Conservation (phyloP, 2,888 invertebrate genomes). For the Drosophila neonasuta region DNA sequence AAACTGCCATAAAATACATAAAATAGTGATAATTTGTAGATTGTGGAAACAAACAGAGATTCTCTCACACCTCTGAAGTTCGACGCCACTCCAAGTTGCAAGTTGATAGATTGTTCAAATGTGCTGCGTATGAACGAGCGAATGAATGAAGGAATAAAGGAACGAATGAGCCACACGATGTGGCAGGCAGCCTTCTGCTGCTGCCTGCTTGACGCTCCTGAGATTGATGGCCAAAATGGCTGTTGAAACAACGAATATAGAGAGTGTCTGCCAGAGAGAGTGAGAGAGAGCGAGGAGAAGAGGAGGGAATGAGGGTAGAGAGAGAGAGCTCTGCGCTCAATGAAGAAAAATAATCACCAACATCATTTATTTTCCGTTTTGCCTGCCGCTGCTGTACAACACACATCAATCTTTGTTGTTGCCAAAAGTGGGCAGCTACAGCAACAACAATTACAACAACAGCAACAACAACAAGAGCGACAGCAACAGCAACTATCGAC, state of each 20-base stretch:
- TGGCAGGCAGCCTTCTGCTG: constrained; percentile 40
- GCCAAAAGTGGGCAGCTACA: constrained; percentile 67
- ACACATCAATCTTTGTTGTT: constrained; percentile 80
- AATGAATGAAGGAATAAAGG: constrained; percentile 53
- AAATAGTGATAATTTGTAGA: constrained; percentile 3
- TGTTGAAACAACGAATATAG: constrained; percentile 68
- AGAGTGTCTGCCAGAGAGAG: constrained; percentile 12
- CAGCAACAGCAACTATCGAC: constrained; percentile 63
- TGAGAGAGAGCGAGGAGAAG: not conserved
- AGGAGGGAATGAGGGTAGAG: constrained; percentile 16
- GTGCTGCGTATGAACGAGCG: constrained; percentile 59
- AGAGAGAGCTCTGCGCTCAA: constrained; percentile 65
- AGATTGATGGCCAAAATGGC: constrained; percentile 74
- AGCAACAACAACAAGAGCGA: constrained; percentile 44
- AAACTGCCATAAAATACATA: not conserved
- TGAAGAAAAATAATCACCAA: constrained; percentile 82
- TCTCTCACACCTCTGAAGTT: constrained; percentile 27
- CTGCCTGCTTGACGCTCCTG: constrained; percentile 61
- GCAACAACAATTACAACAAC: constrained; percentile 39
- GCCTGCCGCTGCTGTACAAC: constrained; percentile 75
- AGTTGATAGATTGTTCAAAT: constrained; percentile 72
- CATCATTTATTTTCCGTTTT: constrained; percentile 81
- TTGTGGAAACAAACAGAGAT: constrained; percentile 26
- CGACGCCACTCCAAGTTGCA: constrained; percentile 43
- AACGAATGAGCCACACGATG: constrained; percentile 35